Percentiles rank a stretch among this genome's conserved stretches.
These are phyloP conservation scores for Tautogolabrus adspersus DNA, from an alignment of 2,113 vertebrate genomes.

Conservation along the genomic window DNA sequence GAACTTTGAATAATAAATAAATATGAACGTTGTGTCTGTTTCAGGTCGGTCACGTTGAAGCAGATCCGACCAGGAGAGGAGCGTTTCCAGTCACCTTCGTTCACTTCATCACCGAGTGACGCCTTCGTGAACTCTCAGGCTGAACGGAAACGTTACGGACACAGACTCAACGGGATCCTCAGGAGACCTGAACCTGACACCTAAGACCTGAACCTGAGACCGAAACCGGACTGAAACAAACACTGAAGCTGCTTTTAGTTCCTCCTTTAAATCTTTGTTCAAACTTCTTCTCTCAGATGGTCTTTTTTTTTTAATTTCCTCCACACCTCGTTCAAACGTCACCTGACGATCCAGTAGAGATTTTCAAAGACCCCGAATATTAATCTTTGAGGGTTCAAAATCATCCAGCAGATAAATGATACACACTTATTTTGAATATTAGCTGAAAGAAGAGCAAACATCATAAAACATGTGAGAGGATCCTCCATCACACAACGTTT, in stretches of 20 bases:
- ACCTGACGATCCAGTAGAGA: neutral
- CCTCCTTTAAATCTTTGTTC: neutral
- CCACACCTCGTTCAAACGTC: neutral
- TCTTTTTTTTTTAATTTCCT: neutral
- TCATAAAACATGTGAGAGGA: no score
- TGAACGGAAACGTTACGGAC: neutral
- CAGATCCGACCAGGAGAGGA: constrained; percentile 89
- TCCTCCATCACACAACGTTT: no score
- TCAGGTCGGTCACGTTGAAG: constrained; percentile 94
- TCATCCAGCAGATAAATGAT: no score
- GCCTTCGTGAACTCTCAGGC: neutral
- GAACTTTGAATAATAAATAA: no score
- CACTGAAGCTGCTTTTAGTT: neutral
- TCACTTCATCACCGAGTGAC: constrained; percentile 94
- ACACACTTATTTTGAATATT: no score
- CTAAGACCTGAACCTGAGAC: neutral
- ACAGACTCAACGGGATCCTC: neutral
- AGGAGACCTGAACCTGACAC: neutral
- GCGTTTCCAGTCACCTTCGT: constrained; percentile 95
- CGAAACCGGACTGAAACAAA: neutral
- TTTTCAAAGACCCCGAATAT: neutral
- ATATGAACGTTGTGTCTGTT: constrained; percentile 8
- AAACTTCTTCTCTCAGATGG: no score
- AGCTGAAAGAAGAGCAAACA: no score
- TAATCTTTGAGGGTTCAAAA: no score